Evolutionary conservation across 2,888 invertebrate genomes (phyloP).

Genomic region (Drosophila phalerata): DNA sequence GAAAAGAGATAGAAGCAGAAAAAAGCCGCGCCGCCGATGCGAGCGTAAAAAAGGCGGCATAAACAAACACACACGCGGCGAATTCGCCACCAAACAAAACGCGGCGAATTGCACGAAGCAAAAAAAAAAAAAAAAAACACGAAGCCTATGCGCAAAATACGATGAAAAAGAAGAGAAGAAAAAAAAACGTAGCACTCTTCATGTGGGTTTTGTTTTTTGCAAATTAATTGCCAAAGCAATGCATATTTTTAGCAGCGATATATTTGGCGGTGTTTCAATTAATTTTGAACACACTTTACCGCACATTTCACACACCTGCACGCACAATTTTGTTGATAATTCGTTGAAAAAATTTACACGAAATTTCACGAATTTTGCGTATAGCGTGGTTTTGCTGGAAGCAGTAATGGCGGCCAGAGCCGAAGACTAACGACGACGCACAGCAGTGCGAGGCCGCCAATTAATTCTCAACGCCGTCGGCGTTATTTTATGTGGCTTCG

Average conservation of each 20-base stretch:
- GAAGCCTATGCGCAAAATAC: constrained; percentile 79
- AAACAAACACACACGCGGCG: constrained; percentile 82
- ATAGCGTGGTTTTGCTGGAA: constrained; percentile 86
- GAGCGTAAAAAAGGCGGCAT: constrained; percentile 74
- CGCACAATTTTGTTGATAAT: constrained; percentile 79
- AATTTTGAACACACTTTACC: constrained; percentile 66
- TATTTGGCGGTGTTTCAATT: constrained; percentile 32
- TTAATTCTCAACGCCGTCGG: constrained; percentile 43
- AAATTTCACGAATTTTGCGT: constrained; percentile 79
- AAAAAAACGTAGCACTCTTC: constrained; percentile 69
- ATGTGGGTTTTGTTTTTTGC: constrained; percentile 75
- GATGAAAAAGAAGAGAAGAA: no score
- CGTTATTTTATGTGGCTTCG: constrained; percentile 30
- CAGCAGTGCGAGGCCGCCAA: constrained; percentile 60
- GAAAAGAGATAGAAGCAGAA: constrained; percentile 52
- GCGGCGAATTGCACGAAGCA: constrained; percentile 82
- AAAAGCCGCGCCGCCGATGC: constrained; percentile 67
- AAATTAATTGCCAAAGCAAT: constrained; percentile 44
- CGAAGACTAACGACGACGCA: constrained; percentile 76
- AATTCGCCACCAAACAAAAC: constrained; percentile 79
- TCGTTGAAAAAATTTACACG: constrained; percentile 68
- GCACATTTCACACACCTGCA: constrained; percentile 64
- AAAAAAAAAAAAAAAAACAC: no score
- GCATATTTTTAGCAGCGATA: constrained; percentile 12
- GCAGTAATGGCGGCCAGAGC: constrained; percentile 92